phyloP scores from a whole-genome alignment of 2,888 invertebrate species.

The Isotomurus palustris region DNA sequence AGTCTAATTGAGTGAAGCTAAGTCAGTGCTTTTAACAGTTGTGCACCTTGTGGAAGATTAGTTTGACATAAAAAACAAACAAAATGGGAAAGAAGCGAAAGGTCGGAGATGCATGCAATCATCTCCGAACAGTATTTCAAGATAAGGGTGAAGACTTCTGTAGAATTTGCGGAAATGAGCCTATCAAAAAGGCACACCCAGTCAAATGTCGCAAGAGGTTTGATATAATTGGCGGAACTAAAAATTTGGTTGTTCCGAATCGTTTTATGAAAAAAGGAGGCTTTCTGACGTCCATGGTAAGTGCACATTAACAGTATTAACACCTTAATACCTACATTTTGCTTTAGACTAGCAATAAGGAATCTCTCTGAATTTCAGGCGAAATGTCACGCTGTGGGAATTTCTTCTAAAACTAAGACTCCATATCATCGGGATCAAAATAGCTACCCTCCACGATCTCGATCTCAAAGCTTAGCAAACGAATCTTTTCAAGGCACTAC shows the following conservation, averaged over 20 bases:
- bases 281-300: no score
- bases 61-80: no score
- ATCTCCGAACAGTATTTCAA: conserved; percentile 91
- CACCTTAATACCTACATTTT: neutral
- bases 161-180: conserved; percentile 64
- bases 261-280: no score
- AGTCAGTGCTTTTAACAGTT: no score
- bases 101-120: conserved; percentile 88
- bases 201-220: neutral
- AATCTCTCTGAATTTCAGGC: conserved; percentile 9
- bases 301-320: no score
- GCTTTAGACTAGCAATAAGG: neutral
- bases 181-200: conserved; percentile 1
- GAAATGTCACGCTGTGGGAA: conserved; percentile 30
- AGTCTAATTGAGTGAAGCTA: no score
- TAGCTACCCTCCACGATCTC: no score
- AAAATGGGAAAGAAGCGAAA: conserved; percentile 94
- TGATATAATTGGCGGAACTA: neutral
- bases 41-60: no score
- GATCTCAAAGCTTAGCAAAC: no score
- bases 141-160: conserved; percentile 72
- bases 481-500: no score
- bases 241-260: neutral
- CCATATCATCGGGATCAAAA: no score
- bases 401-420: conserved; percentile 10